Evolutionary conservation across 2,797 vertebrate species (phyloP), one percentile per base, ranked within the genome.

Genomic region (Microctenopoma stevenorrisi): DNA sequence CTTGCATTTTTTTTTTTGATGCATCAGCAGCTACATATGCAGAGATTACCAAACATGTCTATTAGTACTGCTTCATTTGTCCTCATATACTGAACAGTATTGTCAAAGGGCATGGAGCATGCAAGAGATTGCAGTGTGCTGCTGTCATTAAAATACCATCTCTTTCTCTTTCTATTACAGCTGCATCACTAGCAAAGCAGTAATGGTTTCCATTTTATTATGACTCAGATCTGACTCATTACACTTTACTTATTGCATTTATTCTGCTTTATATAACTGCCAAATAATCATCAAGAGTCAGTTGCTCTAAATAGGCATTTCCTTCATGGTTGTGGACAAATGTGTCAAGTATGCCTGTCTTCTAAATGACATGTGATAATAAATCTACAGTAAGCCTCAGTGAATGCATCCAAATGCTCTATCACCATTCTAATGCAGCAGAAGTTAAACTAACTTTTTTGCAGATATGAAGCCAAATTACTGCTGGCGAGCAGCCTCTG

Each of bases 401-500:
- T 25, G 59, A 50, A 63, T 26, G 5, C n/a, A 47, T 42, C 33
- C 42, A 46, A 2, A n/a, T 65, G 30, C 8, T 46, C 3, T 51
- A 18, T 26, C 9, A 5, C 42, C 12, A 13, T 18, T n/a, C 22
- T 48, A 33, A 15, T 26, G 4, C 6, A 33, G 12, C 26, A 16
- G 10, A 35, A 12, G 22, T 51, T 30, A 28, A 42, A 8, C 55
- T 15, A 7, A 89, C 91, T 0, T 93, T 78, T 25, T 91, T 94
- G 0, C 93, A 94, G 42, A 95, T 90, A 69, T 95, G 93, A 28
- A 55, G 25, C 6, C 6, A 30, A 38, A 43, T 14, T 5, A 12
- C 4, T 4, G 6, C 94, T 94, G 95, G n/a, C 25, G 5, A 72
- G 79, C 82, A 96, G 85, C 46, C 88, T 91, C 57, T 95, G 83